Base-by-base conservation (phyloP, 2,888 invertebrate species). In the Volucella inanis region DNA sequence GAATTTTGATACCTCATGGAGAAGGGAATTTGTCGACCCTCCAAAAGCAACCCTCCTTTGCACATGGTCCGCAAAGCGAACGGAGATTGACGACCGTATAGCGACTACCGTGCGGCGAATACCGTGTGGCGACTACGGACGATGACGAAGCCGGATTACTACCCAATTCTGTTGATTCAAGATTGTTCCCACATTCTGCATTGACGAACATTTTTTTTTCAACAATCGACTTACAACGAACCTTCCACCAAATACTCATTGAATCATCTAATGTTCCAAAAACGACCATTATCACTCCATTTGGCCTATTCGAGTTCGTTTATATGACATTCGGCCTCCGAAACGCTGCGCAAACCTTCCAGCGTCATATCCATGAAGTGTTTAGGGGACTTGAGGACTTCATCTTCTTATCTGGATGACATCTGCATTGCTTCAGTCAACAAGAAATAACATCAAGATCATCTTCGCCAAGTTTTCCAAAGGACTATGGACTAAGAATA, bases 181-280 rank as follows among this genome's bases (percentile, higher is more conserved):
- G 31, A 31, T 31, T 31, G 31, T 6, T 14, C 57, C 2, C 14
- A 57, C 2, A 57, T 57, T 9, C 12, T 41, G 14, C 14, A 57
- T 50, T 71, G 70, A 14, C 77, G 70, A 59, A 47, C 47, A 31
- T 38, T 81, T 18, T 86, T 18, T 86, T 86, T 64, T 81, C 75
- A 3, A 87, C 78, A 41, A 54, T 86, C 1, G 64, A 78, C 22
- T 47, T 78, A 12, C 47, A 71, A 39, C 72, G 67, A 41, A 57
- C 61, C 8, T 72, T 59, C 64, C 77, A 77, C 43, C 59, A 72
- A 18, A 59, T 72, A 22, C 18, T 3, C 18, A 22, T 22, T 22
- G 2, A 1, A 3, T 3, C 18, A 22, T 2, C 18, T 3, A 2
- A 22, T 22, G 2, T 22, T 2, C 18, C 62, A 22, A 9, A 49